These are phyloP conservation scores for Leptinotarsa texana DNA, from an alignment of 1,140 invertebrate genomes.

Conservation along the genomic window DNA sequence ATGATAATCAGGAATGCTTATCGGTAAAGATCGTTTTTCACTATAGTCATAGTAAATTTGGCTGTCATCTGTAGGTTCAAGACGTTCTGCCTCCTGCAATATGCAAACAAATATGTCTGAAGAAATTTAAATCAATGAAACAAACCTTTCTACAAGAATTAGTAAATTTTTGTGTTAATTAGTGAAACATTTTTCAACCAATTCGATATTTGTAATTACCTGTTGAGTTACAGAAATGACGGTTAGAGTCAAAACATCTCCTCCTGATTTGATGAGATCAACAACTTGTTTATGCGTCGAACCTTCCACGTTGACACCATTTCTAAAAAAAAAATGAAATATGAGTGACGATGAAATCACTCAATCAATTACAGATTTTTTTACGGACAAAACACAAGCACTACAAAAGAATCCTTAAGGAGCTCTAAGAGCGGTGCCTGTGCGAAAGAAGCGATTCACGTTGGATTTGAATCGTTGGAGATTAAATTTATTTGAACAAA, in stretches of 20 bases:
- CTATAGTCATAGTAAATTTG: conserved; percentile 94
- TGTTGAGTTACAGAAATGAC: conserved; percentile 94
- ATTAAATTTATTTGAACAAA: no score
- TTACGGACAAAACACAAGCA: no score
- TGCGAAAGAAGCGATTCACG: no score
- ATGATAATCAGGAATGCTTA: conserved; percentile 96
- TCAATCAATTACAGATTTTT: no score
- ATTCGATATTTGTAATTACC: conserved; percentile 57
- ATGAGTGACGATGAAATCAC: no score
- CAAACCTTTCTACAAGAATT: background rate
- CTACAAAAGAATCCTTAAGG: no score
- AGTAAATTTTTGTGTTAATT: background rate
- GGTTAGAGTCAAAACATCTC: conserved; percentile 92
- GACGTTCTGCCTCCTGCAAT: conserved; percentile 75
- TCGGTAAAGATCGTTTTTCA: conserved; percentile 95
- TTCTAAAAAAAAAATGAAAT: conserved; percentile 67
- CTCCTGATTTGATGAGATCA: conserved; percentile 97
- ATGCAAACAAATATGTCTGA: background rate
- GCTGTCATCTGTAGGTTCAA: conserved; percentile 87
- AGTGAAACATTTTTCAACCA: background rate
- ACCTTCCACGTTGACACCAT: conserved; percentile 97
- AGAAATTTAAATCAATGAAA: no score
- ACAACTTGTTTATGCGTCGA: conserved; percentile 99
- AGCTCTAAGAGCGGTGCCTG: no score
- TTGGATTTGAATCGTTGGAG: no score